Conservation (phyloP, 2,797 vertebrate genomes). For the Monodelphis domestica region DNA sequence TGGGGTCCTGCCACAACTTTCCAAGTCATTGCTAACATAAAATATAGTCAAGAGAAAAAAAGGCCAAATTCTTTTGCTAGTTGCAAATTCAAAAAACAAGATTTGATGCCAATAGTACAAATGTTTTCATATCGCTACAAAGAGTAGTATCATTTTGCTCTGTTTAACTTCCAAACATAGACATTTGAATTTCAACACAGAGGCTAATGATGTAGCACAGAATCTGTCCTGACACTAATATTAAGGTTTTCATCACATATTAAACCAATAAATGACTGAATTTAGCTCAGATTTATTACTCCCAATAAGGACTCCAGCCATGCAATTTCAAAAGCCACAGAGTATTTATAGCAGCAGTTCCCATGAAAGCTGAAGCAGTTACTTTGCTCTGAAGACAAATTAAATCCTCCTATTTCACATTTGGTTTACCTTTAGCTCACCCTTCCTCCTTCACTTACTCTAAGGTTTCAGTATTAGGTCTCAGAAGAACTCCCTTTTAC, state of each 20-base stretch:
- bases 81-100: constrained; percentile 38
- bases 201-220: not conserved
- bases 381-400: constrained; percentile 48
- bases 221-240: not conserved
- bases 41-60: constrained; percentile 8
- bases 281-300: not conserved
- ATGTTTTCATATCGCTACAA: not conserved
- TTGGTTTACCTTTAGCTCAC: not conserved
- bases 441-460: not conserved
- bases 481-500: not conserved
- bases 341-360: constrained; percentile 30
- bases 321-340: not conserved
- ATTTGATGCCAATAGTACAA: not conserved
- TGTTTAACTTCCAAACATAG: not conserved
- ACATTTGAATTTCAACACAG: not conserved
- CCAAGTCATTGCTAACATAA: constrained; percentile 33
- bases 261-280: not conserved
- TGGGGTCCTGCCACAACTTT: constrained; percentile 37
- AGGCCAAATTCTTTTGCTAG: constrained; percentile 35
- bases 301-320: not conserved
- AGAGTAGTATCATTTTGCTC: not conserved
- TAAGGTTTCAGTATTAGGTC: not conserved
- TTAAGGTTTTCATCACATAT: not conserved
- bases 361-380: constrained; percentile 26
- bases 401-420: not conserved